phyloP scores from a whole-genome alignment of 2,888 invertebrate species.

The Pyrrhia umbra region DNA sequence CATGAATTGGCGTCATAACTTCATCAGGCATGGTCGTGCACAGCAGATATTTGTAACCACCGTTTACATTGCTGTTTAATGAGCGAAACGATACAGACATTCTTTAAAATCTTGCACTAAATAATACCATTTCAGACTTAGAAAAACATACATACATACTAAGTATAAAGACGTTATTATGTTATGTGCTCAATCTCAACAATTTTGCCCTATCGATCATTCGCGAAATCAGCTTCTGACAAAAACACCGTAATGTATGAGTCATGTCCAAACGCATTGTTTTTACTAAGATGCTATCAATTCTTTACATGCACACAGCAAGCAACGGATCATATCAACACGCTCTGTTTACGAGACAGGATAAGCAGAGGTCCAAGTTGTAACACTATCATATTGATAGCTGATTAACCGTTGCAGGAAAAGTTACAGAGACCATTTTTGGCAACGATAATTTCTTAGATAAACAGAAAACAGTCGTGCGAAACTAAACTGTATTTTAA shows the following conservation, averaged over 20 bases:
- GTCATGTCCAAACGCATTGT: slow-evolving; percentile 33
- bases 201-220: slow-evolving; percentile 26
- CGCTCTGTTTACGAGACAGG: slow-evolving; percentile 24
- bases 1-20: not conserved
- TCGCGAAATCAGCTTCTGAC: slow-evolving; percentile 23
- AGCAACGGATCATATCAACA: slow-evolving; percentile 48
- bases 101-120: slow-evolving; percentile 23
- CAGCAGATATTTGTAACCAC: slow-evolving; percentile 28
- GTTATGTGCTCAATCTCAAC: not conserved
- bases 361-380: slow-evolving; percentile 21
- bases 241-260: slow-evolving; percentile 22
- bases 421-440: not conserved
- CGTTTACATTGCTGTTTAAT: slow-evolving; percentile 44
- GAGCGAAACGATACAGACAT: slow-evolving; percentile 38
- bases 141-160: too few species aligned
- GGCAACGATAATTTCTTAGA: not conserved
- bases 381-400: slow-evolving; percentile 21
- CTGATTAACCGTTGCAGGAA: slow-evolving; percentile 5
- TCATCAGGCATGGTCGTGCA: not conserved
- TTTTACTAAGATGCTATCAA: slow-evolving; percentile 45
- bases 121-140: not conserved
- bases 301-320: slow-evolving; percentile 41
- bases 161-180: too few species aligned
- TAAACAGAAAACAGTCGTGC: not conserved
- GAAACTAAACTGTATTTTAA: not conserved